These are phyloP conservation scores for Eulemur albifrons DNA, from an alignment of 2,797 vertebrate species.

Conservation along the genomic window DNA sequence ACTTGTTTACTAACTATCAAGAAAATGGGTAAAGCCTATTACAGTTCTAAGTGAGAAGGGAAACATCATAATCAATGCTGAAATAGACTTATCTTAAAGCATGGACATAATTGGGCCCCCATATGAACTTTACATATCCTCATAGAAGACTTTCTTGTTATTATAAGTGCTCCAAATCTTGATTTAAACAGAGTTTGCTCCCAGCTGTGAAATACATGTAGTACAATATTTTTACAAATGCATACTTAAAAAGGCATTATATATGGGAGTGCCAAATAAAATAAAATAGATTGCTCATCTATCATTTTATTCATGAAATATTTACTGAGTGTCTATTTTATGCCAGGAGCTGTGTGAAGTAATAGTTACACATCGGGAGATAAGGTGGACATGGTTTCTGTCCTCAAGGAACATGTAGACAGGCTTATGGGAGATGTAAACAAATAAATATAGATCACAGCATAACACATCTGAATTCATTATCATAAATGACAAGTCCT, in stretches of 20 bases:
- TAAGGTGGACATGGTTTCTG: not conserved
- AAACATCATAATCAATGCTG: not conserved
- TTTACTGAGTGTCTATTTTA: not conserved
- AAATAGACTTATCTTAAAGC: not conserved
- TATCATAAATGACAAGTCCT: not conserved
- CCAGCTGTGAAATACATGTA: not conserved
- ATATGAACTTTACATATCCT: not conserved
- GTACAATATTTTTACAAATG: not conserved
- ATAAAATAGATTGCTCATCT: not conserved
- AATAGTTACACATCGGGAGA: not conserved
- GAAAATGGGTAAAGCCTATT: not conserved
- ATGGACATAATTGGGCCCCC: not conserved
- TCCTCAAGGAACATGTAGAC: not conserved
- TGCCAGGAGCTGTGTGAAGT: not conserved
- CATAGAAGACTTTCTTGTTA: not conserved
- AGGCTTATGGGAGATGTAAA: not conserved
- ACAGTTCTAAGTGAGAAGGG: not conserved
- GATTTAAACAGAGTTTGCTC: not conserved
- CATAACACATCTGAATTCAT: not conserved
- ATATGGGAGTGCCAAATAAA: not conserved
- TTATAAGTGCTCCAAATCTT: not conserved
- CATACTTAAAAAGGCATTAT: not conserved
- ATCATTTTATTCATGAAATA: not conserved
- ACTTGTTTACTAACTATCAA: conserved; percentile 9
- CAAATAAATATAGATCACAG: not conserved